Base-by-base conservation (phyloP, 2,797 vertebrate genomes). In the Catostomus latipinnis region DNA sequence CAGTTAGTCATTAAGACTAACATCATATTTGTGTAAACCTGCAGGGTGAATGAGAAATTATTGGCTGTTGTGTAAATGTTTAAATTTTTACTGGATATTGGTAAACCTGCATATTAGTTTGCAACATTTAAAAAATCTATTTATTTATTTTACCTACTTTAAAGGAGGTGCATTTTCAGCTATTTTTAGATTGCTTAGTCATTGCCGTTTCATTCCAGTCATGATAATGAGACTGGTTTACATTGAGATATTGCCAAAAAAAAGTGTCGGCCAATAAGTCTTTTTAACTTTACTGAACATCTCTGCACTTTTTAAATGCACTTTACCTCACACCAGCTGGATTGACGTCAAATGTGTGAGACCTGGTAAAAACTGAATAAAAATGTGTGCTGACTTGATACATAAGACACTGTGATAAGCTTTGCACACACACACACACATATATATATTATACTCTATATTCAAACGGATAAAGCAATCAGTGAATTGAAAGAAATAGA, bases 301-400 rank as follows among this genome's bases (percentile, higher is more conserved):
- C 57, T 78, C 71, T 61, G 18, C 54, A 9, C 54, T 11, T 49
- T 76, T 58, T 12, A 69, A 70, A 12, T 10, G 3, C 43, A 46
- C 58, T 10, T 60, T 16, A 10, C 74, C 49, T 61, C 50, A 79
- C 8, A 73, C 49, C 6, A 58, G 69, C 62, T 63, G 71, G 6
- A 45, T 63, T 75, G 61, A 67, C 48, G 18, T 72, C 83, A 86
- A 66, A 62, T 74, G 82, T 22, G 13, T 70, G 53, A n/a, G 16
- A 13, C 14, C 76, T 71, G 84, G 83, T 86, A 86, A 86, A 81
- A 50, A 58, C 67, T 65, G 22, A 56, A 8, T 34, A 48, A 43
- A 74, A 67, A 22, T 22, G 62, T 80, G 83, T 16, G 18, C 6
- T 8, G 49, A 54, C 68, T 10, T 71, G 76, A 80, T 82, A 84